Conservation (phyloP, 2,888 invertebrate genomes). For the Selenia dentaria region DNA sequence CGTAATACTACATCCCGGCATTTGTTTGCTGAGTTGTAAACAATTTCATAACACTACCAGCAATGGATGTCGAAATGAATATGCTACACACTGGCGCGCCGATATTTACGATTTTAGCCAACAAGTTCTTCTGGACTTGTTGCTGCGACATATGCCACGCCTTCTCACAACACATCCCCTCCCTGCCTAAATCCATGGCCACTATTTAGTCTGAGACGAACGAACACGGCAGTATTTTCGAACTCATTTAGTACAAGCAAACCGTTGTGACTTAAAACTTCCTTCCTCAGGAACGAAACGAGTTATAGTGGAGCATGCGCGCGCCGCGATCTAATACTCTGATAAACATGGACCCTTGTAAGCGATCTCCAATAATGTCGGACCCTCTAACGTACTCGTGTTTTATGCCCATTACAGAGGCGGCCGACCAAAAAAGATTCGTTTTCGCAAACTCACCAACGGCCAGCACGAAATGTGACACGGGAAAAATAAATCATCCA, state of each 20-base stretch:
- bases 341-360: conserved; percentile 62
- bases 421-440: conserved; percentile 41
- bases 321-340: conserved; percentile 39
- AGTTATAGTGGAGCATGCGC: conserved; percentile 48
- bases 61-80: no score
- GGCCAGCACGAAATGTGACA: conserved; percentile 38
- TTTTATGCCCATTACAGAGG: conserved; percentile 54
- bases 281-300: conserved; percentile 55
- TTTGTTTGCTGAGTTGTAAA: no score
- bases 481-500: conserved; percentile 53
- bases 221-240: conserved; percentile 58
- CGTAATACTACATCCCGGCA: no score
- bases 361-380: conserved; percentile 69
- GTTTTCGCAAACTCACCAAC: conserved; percentile 27
- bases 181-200: no score
- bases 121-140: no score
- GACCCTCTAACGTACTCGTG: conserved; percentile 49
- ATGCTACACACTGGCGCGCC: no score
- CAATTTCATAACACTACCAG: no score
- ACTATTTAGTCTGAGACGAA: conserved; percentile 47
- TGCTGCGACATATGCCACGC: no score
- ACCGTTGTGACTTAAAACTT: conserved; percentile 54
- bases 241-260: conserved; percentile 55
- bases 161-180: no score
- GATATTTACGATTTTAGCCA: no score